A percentile compares a stretch with the other conserved stretches of the same genome.
Evolutionary conservation across 2,113 vertebrate species (phyloP).

Genomic region (Labrus mixtus): DNA sequence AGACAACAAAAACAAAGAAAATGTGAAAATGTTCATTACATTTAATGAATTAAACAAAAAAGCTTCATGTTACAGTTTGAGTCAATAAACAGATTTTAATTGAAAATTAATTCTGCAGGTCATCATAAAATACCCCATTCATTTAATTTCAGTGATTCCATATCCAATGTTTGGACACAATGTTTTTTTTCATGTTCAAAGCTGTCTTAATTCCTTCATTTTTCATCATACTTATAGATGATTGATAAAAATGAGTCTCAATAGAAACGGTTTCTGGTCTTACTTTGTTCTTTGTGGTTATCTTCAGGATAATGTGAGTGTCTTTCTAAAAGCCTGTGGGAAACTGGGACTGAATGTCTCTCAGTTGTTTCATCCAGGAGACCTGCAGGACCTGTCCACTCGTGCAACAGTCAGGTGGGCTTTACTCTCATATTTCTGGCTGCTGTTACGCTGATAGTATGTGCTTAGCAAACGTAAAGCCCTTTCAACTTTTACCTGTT

Average conservation of each 20-base stretch:
- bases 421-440: not conserved
- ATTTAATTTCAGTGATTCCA: too few relatives aligned
- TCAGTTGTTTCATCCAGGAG: conserved; percentile 97
- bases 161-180: too few relatives aligned
- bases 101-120: too few relatives aligned
- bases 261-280: not conserved
- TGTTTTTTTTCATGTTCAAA: too few relatives aligned
- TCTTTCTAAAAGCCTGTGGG: conserved; percentile 95
- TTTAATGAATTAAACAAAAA: not conserved
- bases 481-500: too few relatives aligned
- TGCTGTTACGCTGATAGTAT: not conserved
- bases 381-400: conserved; percentile 97
- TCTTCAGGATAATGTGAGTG: conserved; percentile 95
- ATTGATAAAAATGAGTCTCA: not conserved
- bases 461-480: too few relatives aligned
- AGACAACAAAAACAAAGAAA: too few relatives aligned
- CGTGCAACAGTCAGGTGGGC: conserved; percentile 93
- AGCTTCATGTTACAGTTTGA: too few relatives aligned
- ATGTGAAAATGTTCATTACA: too few relatives aligned
- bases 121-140: too few relatives aligned
- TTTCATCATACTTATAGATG: not conserved
- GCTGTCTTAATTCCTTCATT: too few relatives aligned
- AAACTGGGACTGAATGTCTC: conserved; percentile 96
- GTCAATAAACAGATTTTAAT: too few relatives aligned
- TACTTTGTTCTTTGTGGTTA: conserved; percentile 44